A percentile compares a stretch with the other conserved stretches of the same genome.
phyloP scores from a whole-genome alignment of 2,888 invertebrate genomes.

The Tortricodes alternella region DNA sequence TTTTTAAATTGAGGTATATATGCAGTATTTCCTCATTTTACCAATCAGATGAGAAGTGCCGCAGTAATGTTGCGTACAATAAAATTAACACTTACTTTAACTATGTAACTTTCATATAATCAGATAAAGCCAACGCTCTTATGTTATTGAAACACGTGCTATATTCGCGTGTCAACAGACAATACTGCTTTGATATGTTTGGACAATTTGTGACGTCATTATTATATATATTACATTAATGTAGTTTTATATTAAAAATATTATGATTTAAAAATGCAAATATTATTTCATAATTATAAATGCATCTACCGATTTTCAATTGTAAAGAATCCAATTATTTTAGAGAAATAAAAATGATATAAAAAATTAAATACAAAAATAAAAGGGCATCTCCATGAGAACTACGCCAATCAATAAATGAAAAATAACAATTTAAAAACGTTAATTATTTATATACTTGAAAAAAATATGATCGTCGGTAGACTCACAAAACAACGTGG shows the following conservation, averaged over 20 bases:
- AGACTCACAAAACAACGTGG: too few relatives aligned
- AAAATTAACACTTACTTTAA: conserved; percentile 5
- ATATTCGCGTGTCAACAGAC: not conserved
- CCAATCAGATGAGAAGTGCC: not conserved
- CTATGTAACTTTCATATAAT: not conserved
- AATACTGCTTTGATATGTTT: conserved; percentile 13
- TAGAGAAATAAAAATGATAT: too few relatives aligned
- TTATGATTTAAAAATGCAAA: not conserved
- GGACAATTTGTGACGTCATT: conserved; percentile 2
- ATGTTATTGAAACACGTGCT: not conserved
- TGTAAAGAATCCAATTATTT: too few relatives aligned
- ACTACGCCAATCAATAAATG: too few relatives aligned
- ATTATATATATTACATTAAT: not conserved
- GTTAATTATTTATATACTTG: too few relatives aligned
- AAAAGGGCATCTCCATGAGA: too few relatives aligned
- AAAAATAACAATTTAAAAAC: too few relatives aligned
- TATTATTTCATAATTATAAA: not conserved
- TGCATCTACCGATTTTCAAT: not conserved
- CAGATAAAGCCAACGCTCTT: not conserved
- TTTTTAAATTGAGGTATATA: too few relatives aligned
- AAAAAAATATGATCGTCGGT: too few relatives aligned
- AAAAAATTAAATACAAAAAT: too few relatives aligned
- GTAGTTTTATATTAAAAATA: not conserved
- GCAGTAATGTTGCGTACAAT: not conserved
- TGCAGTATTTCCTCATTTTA: too few relatives aligned